phyloP scores from a whole-genome alignment of 2,113 vertebrate genomes.

The Halichoerus grypus region DNA sequence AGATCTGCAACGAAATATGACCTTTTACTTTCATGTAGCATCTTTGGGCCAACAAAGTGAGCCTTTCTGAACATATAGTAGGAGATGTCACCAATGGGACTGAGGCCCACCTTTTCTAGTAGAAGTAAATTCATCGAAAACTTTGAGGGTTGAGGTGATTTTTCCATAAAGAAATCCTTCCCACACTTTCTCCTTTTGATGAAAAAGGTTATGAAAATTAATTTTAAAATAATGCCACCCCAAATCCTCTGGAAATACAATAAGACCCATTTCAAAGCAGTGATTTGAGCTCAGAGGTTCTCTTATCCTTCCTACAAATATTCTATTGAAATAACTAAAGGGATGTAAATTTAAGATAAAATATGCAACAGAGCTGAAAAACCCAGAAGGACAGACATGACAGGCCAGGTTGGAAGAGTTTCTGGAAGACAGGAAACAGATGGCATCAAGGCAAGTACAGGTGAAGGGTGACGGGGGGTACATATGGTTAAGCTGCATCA shows the following conservation, averaged over 20 bases:
- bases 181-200: slow-evolving; percentile 44
- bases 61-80: not conserved
- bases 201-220: slow-evolving; percentile 57
- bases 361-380: slow-evolving; percentile 33
- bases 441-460: slow-evolving; percentile 13
- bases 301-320: not conserved
- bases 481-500: not conserved
- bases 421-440: slow-evolving; percentile 44
- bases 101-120: not conserved
- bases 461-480: not conserved
- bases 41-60: not conserved
- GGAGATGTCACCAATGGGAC: not conserved
- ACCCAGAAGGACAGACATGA: not conserved
- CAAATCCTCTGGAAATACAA: slow-evolving; percentile 6
- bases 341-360: slow-evolving; percentile 48
- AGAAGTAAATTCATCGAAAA: slow-evolving; percentile 51
- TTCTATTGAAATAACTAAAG: slow-evolving; percentile 28
- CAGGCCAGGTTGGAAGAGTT: slow-evolving; percentile 33
- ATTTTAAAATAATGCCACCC: slow-evolving; percentile 52
- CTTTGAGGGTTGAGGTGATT: slow-evolving; percentile 40
- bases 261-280: slow-evolving; percentile 27
- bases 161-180: not conserved
- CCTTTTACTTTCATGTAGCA: not conserved
- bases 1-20: not conserved
- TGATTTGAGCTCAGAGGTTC: slow-evolving; percentile 6